Evolutionary conservation across 2,113 vertebrate species (phyloP).

Genomic region (Turnix velox): DNA sequence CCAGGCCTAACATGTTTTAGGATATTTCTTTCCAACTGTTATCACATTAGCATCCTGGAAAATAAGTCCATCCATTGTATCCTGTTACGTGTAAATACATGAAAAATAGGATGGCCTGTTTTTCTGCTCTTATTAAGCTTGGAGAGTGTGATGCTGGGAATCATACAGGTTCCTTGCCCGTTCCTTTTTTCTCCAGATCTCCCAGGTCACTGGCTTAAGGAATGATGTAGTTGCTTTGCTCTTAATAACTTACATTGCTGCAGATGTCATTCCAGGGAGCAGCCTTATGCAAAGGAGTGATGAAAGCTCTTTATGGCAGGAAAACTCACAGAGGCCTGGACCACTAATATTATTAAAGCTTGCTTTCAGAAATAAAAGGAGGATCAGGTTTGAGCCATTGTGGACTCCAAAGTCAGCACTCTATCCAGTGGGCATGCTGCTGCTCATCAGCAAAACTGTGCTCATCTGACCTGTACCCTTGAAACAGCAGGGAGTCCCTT

Average conservation of each 20-base stretch:
- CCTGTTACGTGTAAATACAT: background rate
- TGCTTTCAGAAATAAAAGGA: background rate
- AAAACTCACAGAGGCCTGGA: background rate
- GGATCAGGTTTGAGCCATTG: background rate
- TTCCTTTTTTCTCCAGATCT: background rate
- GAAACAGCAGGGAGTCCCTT: background rate
- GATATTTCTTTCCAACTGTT: background rate
- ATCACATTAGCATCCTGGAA: background rate
- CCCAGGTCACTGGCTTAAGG: background rate
- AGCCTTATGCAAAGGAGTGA: background rate
- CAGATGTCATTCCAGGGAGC: background rate
- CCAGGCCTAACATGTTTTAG: background rate
- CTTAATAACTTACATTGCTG: background rate
- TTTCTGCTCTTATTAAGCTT: background rate
- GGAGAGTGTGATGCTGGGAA: background rate
- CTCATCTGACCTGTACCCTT: background rate
- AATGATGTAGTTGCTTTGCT: background rate
- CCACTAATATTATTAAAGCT: background rate
- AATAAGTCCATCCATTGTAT: background rate
- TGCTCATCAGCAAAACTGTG: background rate
- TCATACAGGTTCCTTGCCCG: no score
- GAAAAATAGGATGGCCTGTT: background rate
- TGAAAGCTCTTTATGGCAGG: background rate
- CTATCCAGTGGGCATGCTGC: background rate
- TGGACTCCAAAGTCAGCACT: background rate